Evolutionary conservation across 2,888 invertebrate species (phyloP).

Genomic region (Patella pellucida): DNA sequence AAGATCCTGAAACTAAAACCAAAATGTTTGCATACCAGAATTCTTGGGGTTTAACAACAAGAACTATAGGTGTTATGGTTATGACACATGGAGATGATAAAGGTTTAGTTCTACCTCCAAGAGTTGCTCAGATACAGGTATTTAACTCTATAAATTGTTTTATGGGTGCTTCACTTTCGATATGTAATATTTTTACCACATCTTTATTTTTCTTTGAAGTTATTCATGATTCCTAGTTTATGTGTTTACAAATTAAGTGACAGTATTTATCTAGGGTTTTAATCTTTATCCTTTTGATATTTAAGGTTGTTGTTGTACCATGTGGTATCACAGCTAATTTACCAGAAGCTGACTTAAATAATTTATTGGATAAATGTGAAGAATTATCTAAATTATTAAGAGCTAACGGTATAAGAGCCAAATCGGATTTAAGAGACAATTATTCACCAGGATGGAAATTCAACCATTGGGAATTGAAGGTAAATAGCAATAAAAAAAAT

Average conservation of each 20-base stretch:
- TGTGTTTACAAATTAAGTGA: too few relatives aligned
- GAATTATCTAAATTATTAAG: constrained; percentile 78
- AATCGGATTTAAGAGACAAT: constrained; percentile 92
- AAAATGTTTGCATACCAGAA: constrained; percentile 89
- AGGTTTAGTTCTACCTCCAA: constrained; percentile 94
- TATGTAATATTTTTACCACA: too few relatives aligned
- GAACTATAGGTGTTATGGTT: constrained; percentile 87
- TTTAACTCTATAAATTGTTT: neutral
- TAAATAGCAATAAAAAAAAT: constrained; percentile 56
- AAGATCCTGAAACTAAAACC: constrained; percentile 87
- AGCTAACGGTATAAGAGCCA: constrained; percentile 81
- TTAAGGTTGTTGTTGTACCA: constrained; percentile 85
- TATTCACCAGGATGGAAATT: constrained; percentile 99
- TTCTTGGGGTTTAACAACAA: constrained; percentile 98
- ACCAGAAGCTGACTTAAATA: constrained; percentile 79
- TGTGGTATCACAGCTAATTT: constrained; percentile 93
- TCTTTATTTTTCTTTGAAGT: too few relatives aligned
- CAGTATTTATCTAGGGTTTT: too few relatives aligned
- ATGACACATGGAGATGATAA: constrained; percentile 95
- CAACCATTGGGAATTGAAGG: constrained; percentile 96
- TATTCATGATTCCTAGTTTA: too few relatives aligned
- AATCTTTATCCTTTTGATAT: neutral
- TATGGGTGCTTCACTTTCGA: too few relatives aligned
- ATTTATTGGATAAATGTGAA: constrained; percentile 79
- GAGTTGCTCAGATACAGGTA: constrained; percentile 87